phyloP scores from a whole-genome alignment of 2,888 invertebrate species.

The Suillia variegata region DNA sequence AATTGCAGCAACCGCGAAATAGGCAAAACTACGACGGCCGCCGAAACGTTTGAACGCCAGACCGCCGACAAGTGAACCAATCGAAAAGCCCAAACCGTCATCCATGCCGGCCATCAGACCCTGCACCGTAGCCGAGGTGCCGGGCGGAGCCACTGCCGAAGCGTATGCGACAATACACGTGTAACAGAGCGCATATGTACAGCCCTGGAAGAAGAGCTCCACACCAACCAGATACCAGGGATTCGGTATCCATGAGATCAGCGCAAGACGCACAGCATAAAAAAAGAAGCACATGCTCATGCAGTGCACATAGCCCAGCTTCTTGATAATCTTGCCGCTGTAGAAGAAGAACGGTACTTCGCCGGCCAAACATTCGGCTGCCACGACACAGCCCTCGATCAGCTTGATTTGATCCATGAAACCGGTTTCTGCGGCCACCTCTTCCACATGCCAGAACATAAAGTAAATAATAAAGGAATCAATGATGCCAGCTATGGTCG shows the following conservation, averaged over 20 bases:
- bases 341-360: constrained; percentile 79
- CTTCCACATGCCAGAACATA: constrained; percentile 83
- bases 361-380: constrained; percentile 78
- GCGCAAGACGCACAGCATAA: constrained; percentile 74
- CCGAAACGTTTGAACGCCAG: constrained; percentile 70
- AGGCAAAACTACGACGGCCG: constrained; percentile 65
- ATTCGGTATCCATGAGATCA: constrained; percentile 76
- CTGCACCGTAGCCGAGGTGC: constrained; percentile 84
- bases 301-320: constrained; percentile 77
- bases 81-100: constrained; percentile 79
- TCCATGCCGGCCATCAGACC: constrained; percentile 88
- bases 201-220: constrained; percentile 82
- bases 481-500: constrained; percentile 76
- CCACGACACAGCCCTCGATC: constrained; percentile 79
- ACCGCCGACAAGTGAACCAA: constrained; percentile 78
- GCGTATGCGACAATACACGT: constrained; percentile 79
- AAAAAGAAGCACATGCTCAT: constrained; percentile 78
- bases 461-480: constrained; percentile 84
- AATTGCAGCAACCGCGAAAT: constrained; percentile 59
- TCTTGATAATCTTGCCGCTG: constrained; percentile 76
- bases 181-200: constrained; percentile 86
- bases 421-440: constrained; percentile 70
- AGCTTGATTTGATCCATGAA: constrained; percentile 72
- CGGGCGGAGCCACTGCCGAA: constrained; percentile 70
- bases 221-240: constrained; percentile 84